A percentile compares a stretch with the other conserved stretches of the same genome.
Evolutionary conservation across 2,888 invertebrate genomes (phyloP).

Genomic region (Dusona sp.): DNA sequence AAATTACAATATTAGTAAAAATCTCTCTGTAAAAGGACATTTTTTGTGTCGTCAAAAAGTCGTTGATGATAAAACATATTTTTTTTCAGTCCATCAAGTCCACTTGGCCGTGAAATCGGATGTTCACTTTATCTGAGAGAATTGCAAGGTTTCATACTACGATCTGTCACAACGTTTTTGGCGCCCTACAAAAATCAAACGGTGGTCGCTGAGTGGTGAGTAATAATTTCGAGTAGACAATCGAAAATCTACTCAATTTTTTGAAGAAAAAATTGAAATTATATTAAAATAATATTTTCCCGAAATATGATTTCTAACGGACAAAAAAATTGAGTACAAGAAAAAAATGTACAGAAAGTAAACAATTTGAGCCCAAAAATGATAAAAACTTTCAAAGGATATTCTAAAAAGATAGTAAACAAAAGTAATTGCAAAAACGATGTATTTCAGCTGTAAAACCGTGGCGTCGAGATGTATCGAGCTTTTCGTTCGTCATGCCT

Average conservation of each 20-base stretch:
- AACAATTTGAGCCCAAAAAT: not conserved
- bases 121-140: constrained; percentile 97
- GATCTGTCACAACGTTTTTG: constrained; percentile 90
- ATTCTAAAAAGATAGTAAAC: constrained; percentile 83
- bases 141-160: constrained; percentile 92
- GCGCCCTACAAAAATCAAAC: constrained; percentile 89
- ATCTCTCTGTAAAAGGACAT: not conserved
- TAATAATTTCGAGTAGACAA: not conserved
- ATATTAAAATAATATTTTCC: not conserved
- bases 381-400: constrained; percentile 75
- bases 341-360: too few relatives aligned
- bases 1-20: too few relatives aligned
- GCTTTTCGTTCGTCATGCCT: constrained; percentile 94
- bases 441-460: constrained; percentile 88
- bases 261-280: not conserved
- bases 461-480: constrained; percentile 93
- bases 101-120: constrained; percentile 79
- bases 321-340: not conserved
- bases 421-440: not conserved
- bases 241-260: not conserved
- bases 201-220: constrained; percentile 87
- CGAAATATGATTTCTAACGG: not conserved
- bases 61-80: constrained; percentile 3
- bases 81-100: constrained; percentile 81
- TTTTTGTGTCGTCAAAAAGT: not conserved